phyloP scores from a whole-genome alignment of 2,797 vertebrate genomes.

The Mormyrus hasselquistii region DNA sequence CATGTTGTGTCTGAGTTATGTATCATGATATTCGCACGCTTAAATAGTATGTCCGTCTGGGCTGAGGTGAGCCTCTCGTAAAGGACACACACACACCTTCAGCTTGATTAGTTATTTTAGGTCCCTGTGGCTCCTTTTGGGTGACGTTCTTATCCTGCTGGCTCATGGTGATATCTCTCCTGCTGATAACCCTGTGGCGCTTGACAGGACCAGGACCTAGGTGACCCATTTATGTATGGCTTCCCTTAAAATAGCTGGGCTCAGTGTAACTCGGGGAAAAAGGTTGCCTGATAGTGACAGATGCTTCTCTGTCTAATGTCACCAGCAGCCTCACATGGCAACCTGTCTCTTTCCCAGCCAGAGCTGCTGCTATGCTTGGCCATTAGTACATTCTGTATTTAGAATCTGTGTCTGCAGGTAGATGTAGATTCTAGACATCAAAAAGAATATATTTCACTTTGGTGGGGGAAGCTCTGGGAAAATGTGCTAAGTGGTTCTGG shows the following conservation, averaged over 20 bases:
- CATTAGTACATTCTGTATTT: neutral
- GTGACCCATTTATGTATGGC: neutral
- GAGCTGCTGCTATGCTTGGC: neutral
- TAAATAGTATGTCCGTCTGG: neutral
- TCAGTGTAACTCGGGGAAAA: neutral
- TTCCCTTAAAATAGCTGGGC: neutral
- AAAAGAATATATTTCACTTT: neutral
- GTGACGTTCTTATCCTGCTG: neutral
- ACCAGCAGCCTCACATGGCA: neutral
- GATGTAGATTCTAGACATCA: neutral
- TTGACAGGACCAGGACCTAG: neutral
- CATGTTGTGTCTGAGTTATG: neutral
- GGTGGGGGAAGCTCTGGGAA: conserved; percentile 2
- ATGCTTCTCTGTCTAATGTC: neutral
- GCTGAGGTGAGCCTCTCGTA: neutral
- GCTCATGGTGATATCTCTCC: neutral
- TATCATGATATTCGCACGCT: neutral
- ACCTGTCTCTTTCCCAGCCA: neutral
- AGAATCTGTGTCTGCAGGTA: neutral
- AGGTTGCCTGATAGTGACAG: neutral
- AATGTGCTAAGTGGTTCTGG: neutral
- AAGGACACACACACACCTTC: neutral
- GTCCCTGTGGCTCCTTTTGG: neutral
- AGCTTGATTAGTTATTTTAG: neutral
- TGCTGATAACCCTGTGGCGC: neutral